These are phyloP conservation scores for Myxocyprinus asiaticus DNA, from an alignment of 2,113 vertebrate genomes.

Conservation along the genomic window DNA sequence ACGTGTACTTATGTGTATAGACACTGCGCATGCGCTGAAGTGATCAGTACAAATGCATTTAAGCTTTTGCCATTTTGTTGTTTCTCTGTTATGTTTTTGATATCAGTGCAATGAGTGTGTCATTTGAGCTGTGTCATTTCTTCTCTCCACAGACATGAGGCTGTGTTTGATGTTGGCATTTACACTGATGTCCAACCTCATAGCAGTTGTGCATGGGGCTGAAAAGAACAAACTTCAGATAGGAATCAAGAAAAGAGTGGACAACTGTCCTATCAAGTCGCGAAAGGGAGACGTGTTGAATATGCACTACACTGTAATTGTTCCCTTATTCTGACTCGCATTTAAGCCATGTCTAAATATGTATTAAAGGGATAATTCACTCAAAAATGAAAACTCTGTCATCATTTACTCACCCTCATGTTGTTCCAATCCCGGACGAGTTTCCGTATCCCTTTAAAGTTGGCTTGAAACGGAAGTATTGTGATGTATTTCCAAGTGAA, in stretches of 20 bases:
- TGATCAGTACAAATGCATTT: too few species aligned
- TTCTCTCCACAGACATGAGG: slow-evolving; percentile 61
- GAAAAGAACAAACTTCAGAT: slow-evolving; percentile 91
- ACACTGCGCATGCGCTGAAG: slow-evolving; percentile 16
- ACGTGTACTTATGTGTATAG: slow-evolving; percentile 8
- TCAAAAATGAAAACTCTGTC: background rate
- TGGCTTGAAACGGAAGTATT: too few species aligned
- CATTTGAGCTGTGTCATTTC: background rate
- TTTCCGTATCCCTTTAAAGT: too few species aligned
- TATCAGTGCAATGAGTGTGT: too few species aligned
- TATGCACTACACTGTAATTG: slow-evolving; percentile 86
- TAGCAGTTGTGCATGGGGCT: slow-evolving; percentile 63
- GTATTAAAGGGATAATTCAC: background rate
- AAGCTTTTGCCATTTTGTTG: too few species aligned
- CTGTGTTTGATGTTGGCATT: slow-evolving; percentile 62
- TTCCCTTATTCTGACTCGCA: too few species aligned
- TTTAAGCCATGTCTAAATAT: background rate
- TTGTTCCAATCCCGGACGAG: too few species aligned
- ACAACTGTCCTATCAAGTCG: slow-evolving; percentile 86
- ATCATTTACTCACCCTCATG: too few species aligned
- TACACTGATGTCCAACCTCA: slow-evolving; percentile 62
- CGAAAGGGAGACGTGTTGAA: slow-evolving; percentile 88
- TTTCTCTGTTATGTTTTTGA: too few species aligned
- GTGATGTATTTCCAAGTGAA: too few species aligned
- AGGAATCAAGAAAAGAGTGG: slow-evolving; percentile 90